These are phyloP conservation scores for Stratiolaelaps scimitus DNA, from an alignment of 1,140 invertebrate species.

Conservation along the genomic window DNA sequence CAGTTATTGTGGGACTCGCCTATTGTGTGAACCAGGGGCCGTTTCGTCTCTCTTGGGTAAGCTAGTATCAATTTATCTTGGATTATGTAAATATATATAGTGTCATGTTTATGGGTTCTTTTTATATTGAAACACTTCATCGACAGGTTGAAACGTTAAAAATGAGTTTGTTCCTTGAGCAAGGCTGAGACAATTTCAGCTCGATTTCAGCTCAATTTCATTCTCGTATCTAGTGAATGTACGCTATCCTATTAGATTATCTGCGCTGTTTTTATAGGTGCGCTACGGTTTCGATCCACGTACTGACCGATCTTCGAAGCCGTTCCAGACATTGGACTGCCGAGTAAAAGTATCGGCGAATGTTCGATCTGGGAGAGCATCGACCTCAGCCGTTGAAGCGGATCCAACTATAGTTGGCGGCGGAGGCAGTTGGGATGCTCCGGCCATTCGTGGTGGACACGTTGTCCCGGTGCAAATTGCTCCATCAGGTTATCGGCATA, in stretches of 20 bases:
- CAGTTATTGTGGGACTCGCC: conserved; percentile 62
- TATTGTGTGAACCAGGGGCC: conserved; percentile 75
- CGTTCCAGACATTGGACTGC: conserved; percentile 43
- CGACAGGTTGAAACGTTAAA: too few species aligned
- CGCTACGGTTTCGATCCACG: conserved; percentile 41
- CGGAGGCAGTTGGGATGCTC: too few species aligned
- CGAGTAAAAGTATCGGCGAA: conserved; percentile 35
- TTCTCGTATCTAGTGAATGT: too few species aligned
- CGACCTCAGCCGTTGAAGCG: neutral
- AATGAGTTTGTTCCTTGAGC: too few species aligned
- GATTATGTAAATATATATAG: too few species aligned
- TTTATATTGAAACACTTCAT: too few species aligned
- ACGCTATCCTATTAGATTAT: too few species aligned
- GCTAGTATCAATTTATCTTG: conserved; percentile 37
- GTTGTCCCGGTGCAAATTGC: conserved; percentile 20
- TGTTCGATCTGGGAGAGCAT: neutral
- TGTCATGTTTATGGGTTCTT: too few species aligned
- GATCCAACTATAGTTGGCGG: too few species aligned
- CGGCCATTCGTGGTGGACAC: neutral
- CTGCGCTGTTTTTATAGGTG: neutral
- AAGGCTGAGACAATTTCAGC: too few species aligned
- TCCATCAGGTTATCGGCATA: neutral
- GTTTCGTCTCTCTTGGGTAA: conserved; percentile 71
- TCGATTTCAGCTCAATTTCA: too few species aligned
- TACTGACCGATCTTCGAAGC: conserved; percentile 40